Evolutionary conservation across 2,113 vertebrate species (phyloP), one percentile per base, ranked within the genome.

Genomic region (Neofelis nebulosa): DNA sequence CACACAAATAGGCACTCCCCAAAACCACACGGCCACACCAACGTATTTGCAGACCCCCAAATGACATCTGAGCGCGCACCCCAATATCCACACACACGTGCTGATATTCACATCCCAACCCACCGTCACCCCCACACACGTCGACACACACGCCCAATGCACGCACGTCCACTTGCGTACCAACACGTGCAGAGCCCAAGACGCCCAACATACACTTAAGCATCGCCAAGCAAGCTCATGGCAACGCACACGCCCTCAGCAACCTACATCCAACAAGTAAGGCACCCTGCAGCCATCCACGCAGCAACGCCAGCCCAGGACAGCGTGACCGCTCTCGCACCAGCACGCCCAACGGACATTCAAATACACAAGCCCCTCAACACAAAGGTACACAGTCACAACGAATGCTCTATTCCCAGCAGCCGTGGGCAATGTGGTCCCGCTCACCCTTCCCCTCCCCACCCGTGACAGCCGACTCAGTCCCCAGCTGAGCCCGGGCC

Each of bases 111-210:
- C 12, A 12, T 19, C n/a, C 45, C n/a, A 45, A 36, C 14, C 41
- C 33, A 3, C 31, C 2, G 29, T 63, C 25, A 73, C 65, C 31
- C 3, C 1, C 2, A 14, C 1, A 27, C 50, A 14, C 2, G 15
- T 1, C 18, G 2, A 25, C 3, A 5, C 6, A n/a, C 66, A 23
- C 1, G 33, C 23, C 4, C 19, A 11, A 9, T 0, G 1, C 0
- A 4, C 4, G 31, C 10, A 55, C 16, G 0, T 11, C 31, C 45
- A 11, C 25, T 7, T 23, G 10, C 27, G 29, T 8, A n/a, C n/a
- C 68, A 65, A 29, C 3, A 29, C 36, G 3, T 2, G 25, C 41
- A 21, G 8, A 10, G 12, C 31, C 52, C 63, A 55, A 71, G 69
- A 71, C 19, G 33, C 3, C 4, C 45, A 65, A 21, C 14, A 4